Conservation (phyloP, 2,888 invertebrate genomes). For the Acrobasis repandana region DNA sequence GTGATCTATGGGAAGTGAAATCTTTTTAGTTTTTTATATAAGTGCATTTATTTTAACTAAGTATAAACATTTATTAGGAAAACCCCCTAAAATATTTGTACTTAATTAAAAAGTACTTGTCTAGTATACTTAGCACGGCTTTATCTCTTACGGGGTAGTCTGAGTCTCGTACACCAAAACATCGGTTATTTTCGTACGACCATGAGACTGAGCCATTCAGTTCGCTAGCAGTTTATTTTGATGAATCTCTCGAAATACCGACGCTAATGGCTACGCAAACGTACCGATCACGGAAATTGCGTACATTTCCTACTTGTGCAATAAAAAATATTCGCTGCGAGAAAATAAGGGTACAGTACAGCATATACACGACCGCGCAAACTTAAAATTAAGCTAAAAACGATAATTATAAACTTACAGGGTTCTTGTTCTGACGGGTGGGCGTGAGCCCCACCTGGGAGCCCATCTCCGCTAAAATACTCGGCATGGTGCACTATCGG, state of each 20-base stretch:
- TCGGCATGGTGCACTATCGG: conserved; percentile 68
- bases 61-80: too few species aligned
- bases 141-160: too few species aligned
- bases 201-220: conserved; percentile 66
- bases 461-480: conserved; percentile 77
- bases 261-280: conserved; percentile 32
- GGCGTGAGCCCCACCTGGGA: conserved; percentile 77
- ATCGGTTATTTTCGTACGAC: conserved; percentile 71
- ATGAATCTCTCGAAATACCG: conserved; percentile 52
- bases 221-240: conserved; percentile 50
- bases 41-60: too few species aligned
- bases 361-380: neutral
- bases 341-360: neutral
- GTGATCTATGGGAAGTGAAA: too few species aligned
- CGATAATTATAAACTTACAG: conserved; percentile 47
- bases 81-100: too few species aligned
- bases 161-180: too few species aligned
- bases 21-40: too few species aligned
- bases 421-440: conserved; percentile 62
- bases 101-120: too few species aligned
- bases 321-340: conserved; percentile 1
- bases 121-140: too few species aligned
- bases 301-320: conserved; percentile 17
- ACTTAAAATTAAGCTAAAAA: neutral
- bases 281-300: conserved; percentile 19